These are phyloP conservation scores for Caradrina clavipalpis DNA, from an alignment of 2,888 invertebrate genomes.

Conservation along the genomic window DNA sequence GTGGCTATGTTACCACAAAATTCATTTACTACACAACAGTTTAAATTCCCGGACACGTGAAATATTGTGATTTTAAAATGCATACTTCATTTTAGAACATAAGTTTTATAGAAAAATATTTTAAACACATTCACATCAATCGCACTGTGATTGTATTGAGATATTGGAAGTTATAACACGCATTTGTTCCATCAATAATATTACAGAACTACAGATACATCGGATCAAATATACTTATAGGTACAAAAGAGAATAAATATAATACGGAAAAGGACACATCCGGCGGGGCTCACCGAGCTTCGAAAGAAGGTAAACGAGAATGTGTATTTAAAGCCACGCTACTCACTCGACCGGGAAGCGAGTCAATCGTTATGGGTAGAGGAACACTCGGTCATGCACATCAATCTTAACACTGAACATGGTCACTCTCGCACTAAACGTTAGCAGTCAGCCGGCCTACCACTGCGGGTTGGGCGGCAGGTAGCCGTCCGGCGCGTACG, in stretches of 20 bases:
- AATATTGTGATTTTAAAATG: constrained; percentile 27
- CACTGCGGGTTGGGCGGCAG: constrained; percentile 86
- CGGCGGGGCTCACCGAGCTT: constrained; percentile 50
- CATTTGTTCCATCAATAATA: constrained; percentile 35
- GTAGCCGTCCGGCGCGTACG: constrained; percentile 78
- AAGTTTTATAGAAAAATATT: constrained; percentile 33
- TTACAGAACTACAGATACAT: constrained; percentile 34
- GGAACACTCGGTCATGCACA: constrained; percentile 54
- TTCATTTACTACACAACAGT: constrained; percentile 19
- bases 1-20: constrained; percentile 41
- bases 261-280: constrained; percentile 55
- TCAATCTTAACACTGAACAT: constrained; percentile 56
- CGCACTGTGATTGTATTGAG: constrained; percentile 18
- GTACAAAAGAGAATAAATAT: constrained; percentile 63
- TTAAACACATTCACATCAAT: constrained; percentile 34
- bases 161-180: constrained; percentile 17
- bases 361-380: constrained; percentile 52
- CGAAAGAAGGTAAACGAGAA: constrained; percentile 55
- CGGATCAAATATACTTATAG: constrained; percentile 47
- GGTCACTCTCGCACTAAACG: constrained; percentile 54
- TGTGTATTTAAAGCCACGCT: constrained; percentile 69
- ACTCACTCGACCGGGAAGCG: constrained; percentile 62
- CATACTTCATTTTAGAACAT: constrained; percentile 3
- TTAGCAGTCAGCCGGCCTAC: constrained; percentile 70
- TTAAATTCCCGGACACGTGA: constrained; percentile 13